These are phyloP conservation scores for Onychomys torridus DNA, from an alignment of 2,797 vertebrate species.

Conservation along the genomic window DNA sequence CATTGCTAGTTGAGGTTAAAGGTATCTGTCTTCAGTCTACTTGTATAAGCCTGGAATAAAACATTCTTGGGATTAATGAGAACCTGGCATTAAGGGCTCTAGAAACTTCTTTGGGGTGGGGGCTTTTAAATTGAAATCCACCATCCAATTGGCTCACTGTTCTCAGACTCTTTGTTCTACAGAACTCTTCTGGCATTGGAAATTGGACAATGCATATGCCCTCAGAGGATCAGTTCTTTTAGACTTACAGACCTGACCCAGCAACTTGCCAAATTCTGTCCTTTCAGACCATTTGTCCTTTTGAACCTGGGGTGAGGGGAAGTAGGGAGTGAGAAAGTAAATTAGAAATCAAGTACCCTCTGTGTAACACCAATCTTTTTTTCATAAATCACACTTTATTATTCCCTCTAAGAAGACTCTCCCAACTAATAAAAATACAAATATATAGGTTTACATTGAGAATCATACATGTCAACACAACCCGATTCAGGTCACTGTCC, in stretches of 20 bases:
- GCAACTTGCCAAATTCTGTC: neutral
- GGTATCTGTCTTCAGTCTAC: neutral
- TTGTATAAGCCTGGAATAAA: too few species aligned
- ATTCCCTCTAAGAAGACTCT: neutral
- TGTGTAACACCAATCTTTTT: too few species aligned
- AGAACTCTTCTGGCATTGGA: neutral
- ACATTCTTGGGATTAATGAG: neutral
- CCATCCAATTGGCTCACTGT: neutral
- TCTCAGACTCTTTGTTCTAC: neutral
- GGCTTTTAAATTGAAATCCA: conserved; percentile 49
- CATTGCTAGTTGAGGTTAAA: neutral
- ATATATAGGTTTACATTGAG: conserved; percentile 18
- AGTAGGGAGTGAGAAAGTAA: neutral
- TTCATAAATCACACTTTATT: conserved; percentile 26
- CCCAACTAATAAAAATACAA: conserved; percentile 74
- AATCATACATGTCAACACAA: neutral
- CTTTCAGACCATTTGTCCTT: neutral
- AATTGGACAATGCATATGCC: neutral
- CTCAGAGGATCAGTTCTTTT: neutral
- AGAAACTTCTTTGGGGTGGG: too few species aligned
- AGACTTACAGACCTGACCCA: neutral
- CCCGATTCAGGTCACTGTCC: neutral
- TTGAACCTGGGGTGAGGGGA: neutral
- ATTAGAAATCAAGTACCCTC: neutral
- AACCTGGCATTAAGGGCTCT: neutral